Conservation (phyloP, 2,888 invertebrate genomes). For the Drosophila lutescens region DNA sequence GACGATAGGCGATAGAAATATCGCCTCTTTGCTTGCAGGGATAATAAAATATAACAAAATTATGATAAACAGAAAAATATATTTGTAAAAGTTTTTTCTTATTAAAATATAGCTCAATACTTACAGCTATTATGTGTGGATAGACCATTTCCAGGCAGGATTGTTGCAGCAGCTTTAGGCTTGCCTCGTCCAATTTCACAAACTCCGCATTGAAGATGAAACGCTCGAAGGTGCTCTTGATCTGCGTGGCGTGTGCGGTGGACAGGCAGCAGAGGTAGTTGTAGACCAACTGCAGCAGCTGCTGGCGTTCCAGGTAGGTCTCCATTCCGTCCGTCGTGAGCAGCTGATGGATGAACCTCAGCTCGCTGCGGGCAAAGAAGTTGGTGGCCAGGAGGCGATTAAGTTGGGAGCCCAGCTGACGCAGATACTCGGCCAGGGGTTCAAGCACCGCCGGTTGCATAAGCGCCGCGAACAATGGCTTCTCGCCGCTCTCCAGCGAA, state of each 20-base stretch:
- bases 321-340: conserved; percentile 77
- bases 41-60: too few species aligned
- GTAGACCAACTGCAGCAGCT: conserved; percentile 85
- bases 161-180: conserved; percentile 86
- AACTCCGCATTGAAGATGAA: conserved; percentile 87
- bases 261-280: conserved; percentile 87
- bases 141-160: conserved; percentile 85
- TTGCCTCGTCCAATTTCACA: conserved; percentile 85
- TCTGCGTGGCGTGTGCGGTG: conserved; percentile 86
- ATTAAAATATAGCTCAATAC: conserved; percentile 5
- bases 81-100: neutral
- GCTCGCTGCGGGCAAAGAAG: conserved; percentile 87
- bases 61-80: too few species aligned
- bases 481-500: conserved; percentile 55
- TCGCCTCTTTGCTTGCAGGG: too few species aligned
- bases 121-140: conserved; percentile 82
- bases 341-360: conserved; percentile 84
- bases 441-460: conserved; percentile 74
- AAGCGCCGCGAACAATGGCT: conserved; percentile 66
- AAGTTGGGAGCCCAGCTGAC: conserved; percentile 55
- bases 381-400: conserved; percentile 80
- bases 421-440: conserved; percentile 72
- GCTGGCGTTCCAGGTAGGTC: conserved; percentile 67
- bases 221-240: conserved; percentile 86
- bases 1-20: too few species aligned